A percentile compares a stretch with the other conserved stretches of the same genome.
phyloP scores from a whole-genome alignment of 2,113 vertebrate species.

The Peromyscus polionotus region DNA sequence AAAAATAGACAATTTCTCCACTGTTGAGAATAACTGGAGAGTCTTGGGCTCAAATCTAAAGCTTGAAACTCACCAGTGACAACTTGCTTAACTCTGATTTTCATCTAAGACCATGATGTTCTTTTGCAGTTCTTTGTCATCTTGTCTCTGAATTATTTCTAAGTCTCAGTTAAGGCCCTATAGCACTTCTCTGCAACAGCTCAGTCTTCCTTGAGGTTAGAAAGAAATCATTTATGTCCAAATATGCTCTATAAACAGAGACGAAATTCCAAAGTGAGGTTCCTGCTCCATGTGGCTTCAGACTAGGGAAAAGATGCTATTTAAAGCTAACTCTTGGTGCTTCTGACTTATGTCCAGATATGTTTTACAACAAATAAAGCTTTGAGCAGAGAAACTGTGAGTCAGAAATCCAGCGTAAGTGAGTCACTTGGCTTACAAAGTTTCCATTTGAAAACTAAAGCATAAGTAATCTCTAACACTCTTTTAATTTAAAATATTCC shows the following conservation, averaged over 20 bases:
- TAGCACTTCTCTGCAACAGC: neutral
- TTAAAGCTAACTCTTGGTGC: neutral
- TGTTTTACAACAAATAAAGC: neutral
- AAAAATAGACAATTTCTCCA: neutral
- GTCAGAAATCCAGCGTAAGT: neutral
- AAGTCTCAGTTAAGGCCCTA: too few relatives aligned
- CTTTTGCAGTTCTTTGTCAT: neutral
- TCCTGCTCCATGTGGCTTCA: neutral
- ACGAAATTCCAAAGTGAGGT: neutral
- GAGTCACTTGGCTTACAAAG: neutral
- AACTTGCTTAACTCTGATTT: neutral
- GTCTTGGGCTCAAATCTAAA: neutral
- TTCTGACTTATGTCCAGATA: neutral
- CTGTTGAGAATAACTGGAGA: neutral
- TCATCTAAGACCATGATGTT: neutral
- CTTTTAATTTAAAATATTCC: neutral
- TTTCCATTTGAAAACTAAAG: neutral
- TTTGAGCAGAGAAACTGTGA: neutral
- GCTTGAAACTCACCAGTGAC: neutral
- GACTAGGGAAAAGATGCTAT: neutral
- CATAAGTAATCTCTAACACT: neutral
- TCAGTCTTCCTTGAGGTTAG: neutral
- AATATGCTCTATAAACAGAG: neutral
- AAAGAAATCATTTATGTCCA: neutral
- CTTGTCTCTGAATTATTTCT: neutral